Evolutionary conservation across 1,140 invertebrate genomes (phyloP).

Genomic region (Trachymyrmex cornetzi): DNA sequence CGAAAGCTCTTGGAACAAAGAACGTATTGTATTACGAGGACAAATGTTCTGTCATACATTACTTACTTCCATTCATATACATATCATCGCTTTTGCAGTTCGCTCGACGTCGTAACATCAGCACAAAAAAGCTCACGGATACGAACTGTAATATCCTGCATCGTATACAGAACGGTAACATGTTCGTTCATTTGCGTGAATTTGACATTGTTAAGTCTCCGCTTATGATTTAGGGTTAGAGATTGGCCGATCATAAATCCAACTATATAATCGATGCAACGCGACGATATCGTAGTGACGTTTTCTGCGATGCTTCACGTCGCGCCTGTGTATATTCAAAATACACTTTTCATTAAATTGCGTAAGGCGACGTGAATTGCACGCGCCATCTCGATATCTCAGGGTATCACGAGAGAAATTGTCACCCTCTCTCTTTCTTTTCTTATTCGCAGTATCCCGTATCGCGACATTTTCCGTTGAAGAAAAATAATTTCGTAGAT

Average conservation of each 20-base stretch:
- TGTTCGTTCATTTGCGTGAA: slow-evolving; percentile 30
- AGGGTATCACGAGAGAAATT: neutral
- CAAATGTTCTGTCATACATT: slow-evolving; percentile 49
- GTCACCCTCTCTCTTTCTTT: too few species aligned
- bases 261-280: neutral
- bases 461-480: neutral
- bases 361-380: slow-evolving; percentile 17
- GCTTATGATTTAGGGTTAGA: slow-evolving; percentile 32
- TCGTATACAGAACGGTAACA: neutral
- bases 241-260: slow-evolving; percentile 39
- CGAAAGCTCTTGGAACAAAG: slow-evolving; percentile 32
- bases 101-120: slow-evolving; percentile 5
- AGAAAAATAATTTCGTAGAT: slow-evolving; percentile 43
- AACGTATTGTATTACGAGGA: slow-evolving; percentile 22
- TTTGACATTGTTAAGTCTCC: slow-evolving; percentile 19
- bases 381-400: slow-evolving; percentile 7
- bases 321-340: slow-evolving; percentile 15
- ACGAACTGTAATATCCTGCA: slow-evolving; percentile 9
- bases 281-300: neutral
- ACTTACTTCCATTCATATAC: slow-evolving; percentile 45
- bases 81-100: slow-evolving; percentile 40
- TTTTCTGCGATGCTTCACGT: neutral
- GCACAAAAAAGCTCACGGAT: slow-evolving; percentile 30
- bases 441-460: neutral
- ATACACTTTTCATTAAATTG: slow-evolving; percentile 51